phyloP scores from a whole-genome alignment of 2,888 invertebrate species.

The Chymomyza amoena region DNA sequence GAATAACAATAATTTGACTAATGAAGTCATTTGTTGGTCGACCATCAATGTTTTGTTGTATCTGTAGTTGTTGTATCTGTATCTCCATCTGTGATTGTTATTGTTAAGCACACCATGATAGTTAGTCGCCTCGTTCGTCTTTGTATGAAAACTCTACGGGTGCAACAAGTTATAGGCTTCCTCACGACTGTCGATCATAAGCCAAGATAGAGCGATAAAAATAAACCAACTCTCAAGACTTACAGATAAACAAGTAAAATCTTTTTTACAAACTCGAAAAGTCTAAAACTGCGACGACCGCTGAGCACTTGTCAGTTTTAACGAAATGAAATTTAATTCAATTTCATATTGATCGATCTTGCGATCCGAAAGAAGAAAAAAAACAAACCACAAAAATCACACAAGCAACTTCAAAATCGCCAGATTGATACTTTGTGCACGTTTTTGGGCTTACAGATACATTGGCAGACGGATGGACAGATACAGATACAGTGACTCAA shows the following conservation, averaged over 20 bases:
- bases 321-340: conserved; percentile 73
- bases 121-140: neutral
- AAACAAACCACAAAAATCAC: neutral
- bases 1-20: conserved; percentile 67
- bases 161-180: neutral
- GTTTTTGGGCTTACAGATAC: conserved; percentile 67
- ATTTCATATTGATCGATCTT: conserved; percentile 77
- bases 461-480: neutral
- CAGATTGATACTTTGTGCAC: conserved; percentile 76
- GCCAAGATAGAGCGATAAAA: conserved; percentile 8
- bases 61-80: neutral
- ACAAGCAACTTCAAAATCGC: conserved; percentile 47
- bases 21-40: conserved; percentile 54
- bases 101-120: neutral
- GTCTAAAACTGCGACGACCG: conserved; percentile 43
- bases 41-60: conserved; percentile 16
- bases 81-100: neutral
- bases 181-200: conserved; percentile 21
- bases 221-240: conserved; percentile 13
- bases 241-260: conserved; percentile 3
- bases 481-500: conserved; percentile 9
- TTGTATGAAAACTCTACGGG: neutral
- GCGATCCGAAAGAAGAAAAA: neutral
- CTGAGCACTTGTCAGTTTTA: conserved; percentile 77
- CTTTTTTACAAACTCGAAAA: conserved; percentile 1